Evolutionary conservation across 2,113 vertebrate genomes (phyloP), one percentile per base, ranked within the genome.

Genomic region (Notothenia rossii): DNA sequence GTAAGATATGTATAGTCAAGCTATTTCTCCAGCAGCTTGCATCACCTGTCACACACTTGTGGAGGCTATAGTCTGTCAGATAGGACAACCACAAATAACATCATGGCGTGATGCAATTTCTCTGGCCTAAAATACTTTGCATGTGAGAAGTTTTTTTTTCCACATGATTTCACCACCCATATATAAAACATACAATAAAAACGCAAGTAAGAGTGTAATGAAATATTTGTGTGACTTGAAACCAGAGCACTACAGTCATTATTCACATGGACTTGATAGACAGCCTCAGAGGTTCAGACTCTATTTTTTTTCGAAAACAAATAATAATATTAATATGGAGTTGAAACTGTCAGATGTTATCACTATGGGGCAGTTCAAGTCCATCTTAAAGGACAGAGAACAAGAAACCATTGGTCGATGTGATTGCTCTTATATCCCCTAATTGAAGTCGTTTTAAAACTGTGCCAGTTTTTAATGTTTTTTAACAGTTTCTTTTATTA

Each of bases 41-140:
- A 36, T 79, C 63, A 71, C 3, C 46, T 69, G 63, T 54, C 59
- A 66, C 67, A 50, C 56, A 60, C 50, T 15, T 0, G 17, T 66
- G 29, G 29, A 77, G 14, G 5, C 58, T 75, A 40, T 40, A 4
- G 36, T 40, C 5, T 70, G 45, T 75, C 60, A 68, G 61, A 80
- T 58, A 61, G 74, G 53, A 50, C 6, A 40, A 59, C 58, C 77
- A 66, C 80, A 85, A 80, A 88, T 87, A 85, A 68, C 62, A 53
- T 17, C n/a, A 54, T 6, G 36, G 56, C 54, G 43, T 78, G 75
- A 77, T 77, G 62, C 74, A 33, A 82, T 72, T 88, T 83, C 67
- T 70, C 60, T 78, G 62, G 40, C 65, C 84, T 69, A 79, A 87
- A 86, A 86, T 86, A 88, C 74, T 53, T 40, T 51, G 18, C 67